Percentiles rank a stretch among this genome's conserved stretches.
Evolutionary conservation across 2,113 vertebrate species (phyloP).

Genomic region (Sander lucioperca): DNA sequence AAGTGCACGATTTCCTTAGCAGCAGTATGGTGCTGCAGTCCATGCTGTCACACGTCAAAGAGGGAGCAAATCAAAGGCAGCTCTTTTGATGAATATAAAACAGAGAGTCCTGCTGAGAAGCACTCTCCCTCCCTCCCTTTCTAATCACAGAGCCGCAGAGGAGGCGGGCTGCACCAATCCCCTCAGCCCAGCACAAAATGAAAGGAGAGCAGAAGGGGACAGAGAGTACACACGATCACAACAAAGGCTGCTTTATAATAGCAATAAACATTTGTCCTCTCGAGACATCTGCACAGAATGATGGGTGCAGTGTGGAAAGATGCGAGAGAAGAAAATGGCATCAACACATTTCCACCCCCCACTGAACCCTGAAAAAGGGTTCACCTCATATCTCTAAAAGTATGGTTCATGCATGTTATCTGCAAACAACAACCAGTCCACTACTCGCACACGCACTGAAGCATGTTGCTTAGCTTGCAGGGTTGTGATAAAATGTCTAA

Average conservation of each 20-base stretch:
- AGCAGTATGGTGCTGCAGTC: slow-evolving; percentile 80
- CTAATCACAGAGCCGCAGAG: slow-evolving; percentile 86
- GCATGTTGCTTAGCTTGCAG: slow-evolving; percentile 38
- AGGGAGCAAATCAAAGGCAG: slow-evolving; percentile 87
- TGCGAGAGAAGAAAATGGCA: slow-evolving; percentile 47
- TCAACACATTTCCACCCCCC: slow-evolving; percentile 69
- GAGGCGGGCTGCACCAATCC: slow-evolving; percentile 75
- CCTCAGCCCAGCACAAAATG: slow-evolving; percentile 79
- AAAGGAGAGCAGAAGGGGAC: slow-evolving; percentile 80
- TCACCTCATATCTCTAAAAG: slow-evolving; percentile 39
- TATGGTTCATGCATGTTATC: slow-evolving; percentile 39
- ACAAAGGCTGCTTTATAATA: slow-evolving; percentile 86
- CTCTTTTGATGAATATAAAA: slow-evolving; percentile 91
- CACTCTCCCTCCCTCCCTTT: slow-evolving; percentile 82
- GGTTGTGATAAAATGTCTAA: slow-evolving; percentile 43
- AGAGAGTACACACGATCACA: slow-evolving; percentile 80
- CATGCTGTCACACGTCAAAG: slow-evolving; percentile 85
- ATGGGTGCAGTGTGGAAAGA: slow-evolving; percentile 61
- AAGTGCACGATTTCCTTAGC: slow-evolving; percentile 84
- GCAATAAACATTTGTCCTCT: slow-evolving; percentile 86
- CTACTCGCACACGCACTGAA: slow-evolving; percentile 14
- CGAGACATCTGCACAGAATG: slow-evolving; percentile 76
- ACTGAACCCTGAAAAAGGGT: slow-evolving; percentile 54
- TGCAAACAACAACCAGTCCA: slow-evolving; percentile 50
- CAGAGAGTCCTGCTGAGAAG: slow-evolving; percentile 87